Percentiles rank a stretch among this genome's conserved stretches.
phyloP scores from a whole-genome alignment of 1,140 invertebrate genomes.

The Ostrea edulis region DNA sequence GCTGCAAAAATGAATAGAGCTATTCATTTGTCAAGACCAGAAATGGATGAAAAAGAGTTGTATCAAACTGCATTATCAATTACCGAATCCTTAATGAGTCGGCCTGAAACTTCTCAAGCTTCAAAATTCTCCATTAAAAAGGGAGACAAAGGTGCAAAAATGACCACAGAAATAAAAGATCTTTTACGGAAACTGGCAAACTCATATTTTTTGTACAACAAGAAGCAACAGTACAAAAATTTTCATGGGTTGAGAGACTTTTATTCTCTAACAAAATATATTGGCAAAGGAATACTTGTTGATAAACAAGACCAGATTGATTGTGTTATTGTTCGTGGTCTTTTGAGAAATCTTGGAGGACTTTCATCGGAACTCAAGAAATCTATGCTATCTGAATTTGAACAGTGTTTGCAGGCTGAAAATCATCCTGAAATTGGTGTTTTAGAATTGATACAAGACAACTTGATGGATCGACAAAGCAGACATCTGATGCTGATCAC shows the following conservation, averaged over 20 bases:
- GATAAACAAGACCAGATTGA: neutral
- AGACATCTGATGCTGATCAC: conserved; percentile 66
- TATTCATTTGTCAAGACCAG: conserved; percentile 64
- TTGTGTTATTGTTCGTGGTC: conserved; percentile 49
- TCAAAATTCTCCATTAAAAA: neutral
- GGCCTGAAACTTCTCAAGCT: neutral
- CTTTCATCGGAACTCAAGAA: conserved; percentile 54
- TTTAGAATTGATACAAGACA: conserved; percentile 60
- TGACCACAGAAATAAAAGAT: conserved; percentile 36
- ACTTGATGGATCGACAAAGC: conserved; percentile 56
- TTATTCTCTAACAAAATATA: conserved; percentile 71
- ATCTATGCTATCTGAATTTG: conserved; percentile 29
- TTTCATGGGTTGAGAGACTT: conserved; percentile 72
- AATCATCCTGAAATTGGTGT: neutral
- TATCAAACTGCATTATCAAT: conserved; percentile 61
- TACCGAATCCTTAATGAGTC: conserved; percentile 29
- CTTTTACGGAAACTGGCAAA: conserved; percentile 58
- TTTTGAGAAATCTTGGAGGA: conserved; percentile 70
- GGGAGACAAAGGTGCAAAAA: neutral
- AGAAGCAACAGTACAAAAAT: conserved; percentile 59
- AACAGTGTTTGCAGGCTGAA: neutral
- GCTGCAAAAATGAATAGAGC: conserved; percentile 69
- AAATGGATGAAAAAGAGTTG: conserved; percentile 63
- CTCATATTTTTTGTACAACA: conserved; percentile 61
- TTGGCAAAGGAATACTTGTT: conserved; percentile 48